Base-by-base conservation (phyloP, 2,113 vertebrate genomes). In the Brachyhypopomus gauderio region DNA sequence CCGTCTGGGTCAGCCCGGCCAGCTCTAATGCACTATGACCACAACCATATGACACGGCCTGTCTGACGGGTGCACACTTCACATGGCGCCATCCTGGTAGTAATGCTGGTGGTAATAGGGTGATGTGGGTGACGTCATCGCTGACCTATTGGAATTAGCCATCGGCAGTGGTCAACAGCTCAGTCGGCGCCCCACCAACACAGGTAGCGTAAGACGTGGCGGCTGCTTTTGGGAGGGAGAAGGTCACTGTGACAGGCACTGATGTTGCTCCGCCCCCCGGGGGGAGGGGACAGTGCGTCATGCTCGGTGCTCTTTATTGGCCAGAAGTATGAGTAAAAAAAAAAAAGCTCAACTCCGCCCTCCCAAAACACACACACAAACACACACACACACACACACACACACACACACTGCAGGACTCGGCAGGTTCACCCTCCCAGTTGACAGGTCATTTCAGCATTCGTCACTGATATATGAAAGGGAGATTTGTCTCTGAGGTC, bases 381-480 rank as follows among this genome's bases (percentile, higher is more conserved):
- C 8, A 48, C 45, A 48, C 45, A 48, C 45, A 48, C 45, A 48
- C 3, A 48, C 45, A 48, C 45, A 48, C 45, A 48, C 45, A 48
- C 45, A 52, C 45, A 52, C 45, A 14, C 58, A 71, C 75, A 59
- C 25, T 20, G 14, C 14, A 38, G 71, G 63, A 71, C 17, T 38
- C 58, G 71, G 72, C 59, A 80, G 30, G 30, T 38, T 64, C 41
- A 58, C 59, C 55, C 56, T 66, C 34, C 17, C 36, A 27, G 64
- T 79, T 87, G 79, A 85, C 81, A 79, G 83, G 78, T 85, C 80
- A 83, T 81, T 87, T 80, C 75, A 72, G 77, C 71, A 67, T 77
- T 79, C 81, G 59, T 83, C 64, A 45, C 79, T 83, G 82, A 82
- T 81, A 77, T 84, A 82, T 81, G 58, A 41, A 79, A 77, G 55